Conservation (phyloP, 2,888 invertebrate species). For the Drosophila nr. fundita region DNA sequence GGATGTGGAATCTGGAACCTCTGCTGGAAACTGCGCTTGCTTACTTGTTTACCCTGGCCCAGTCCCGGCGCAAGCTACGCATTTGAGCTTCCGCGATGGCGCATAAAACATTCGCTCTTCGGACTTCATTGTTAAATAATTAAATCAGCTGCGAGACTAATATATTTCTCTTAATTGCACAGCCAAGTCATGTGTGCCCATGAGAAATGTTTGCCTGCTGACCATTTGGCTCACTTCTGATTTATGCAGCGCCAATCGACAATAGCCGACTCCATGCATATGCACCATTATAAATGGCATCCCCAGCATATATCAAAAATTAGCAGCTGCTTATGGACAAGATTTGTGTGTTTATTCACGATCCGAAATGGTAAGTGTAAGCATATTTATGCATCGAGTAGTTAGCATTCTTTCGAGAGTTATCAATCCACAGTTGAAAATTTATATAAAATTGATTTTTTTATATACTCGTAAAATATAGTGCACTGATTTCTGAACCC, state of each 20-base stretch:
- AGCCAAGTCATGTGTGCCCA: constrained; percentile 56
- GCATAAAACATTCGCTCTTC: constrained; percentile 53
- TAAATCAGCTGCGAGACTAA: constrained; percentile 84
- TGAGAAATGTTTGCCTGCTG: constrained; percentile 45
- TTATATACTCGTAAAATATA: too few relatives aligned
- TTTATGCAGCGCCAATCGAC: constrained; percentile 62
- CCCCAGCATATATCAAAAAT: not conserved
- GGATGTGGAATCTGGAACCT: constrained; percentile 11
- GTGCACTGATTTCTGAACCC: not conserved
- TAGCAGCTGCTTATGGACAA: constrained; percentile 24
- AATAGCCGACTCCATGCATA: constrained; percentile 53
- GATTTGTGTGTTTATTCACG: constrained; percentile 11
- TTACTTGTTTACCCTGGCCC: constrained; percentile 30
- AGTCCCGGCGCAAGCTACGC: constrained; percentile 12
- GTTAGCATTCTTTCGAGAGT: not conserved
- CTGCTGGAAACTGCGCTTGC: constrained; percentile 34
- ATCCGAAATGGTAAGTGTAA: not conserved
- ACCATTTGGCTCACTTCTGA: constrained; percentile 66
- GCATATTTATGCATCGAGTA: not conserved
- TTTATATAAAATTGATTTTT: too few relatives aligned
- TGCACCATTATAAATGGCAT: constrained; percentile 48
- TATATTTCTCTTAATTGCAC: constrained; percentile 83
- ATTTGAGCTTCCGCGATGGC: constrained; percentile 37
- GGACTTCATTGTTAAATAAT: constrained; percentile 83
- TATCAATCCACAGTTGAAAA: not conserved